phyloP scores from a whole-genome alignment of 2,113 vertebrate genomes.

The Gila orcuttii region DNA sequence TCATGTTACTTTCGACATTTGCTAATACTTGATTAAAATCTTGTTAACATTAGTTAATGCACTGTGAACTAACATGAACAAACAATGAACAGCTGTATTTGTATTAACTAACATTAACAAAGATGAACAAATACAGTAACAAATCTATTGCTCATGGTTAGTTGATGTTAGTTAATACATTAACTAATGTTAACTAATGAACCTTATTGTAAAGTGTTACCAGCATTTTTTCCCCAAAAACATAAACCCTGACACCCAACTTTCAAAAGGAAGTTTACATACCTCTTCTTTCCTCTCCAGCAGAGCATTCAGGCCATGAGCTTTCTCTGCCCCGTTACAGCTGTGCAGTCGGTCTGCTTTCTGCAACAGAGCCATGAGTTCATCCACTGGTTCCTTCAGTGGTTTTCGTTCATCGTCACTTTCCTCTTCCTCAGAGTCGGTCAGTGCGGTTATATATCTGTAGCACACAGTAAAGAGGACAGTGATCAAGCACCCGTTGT shows the following conservation, averaged over 20 bases:
- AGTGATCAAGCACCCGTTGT: no score
- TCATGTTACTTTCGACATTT: no score
- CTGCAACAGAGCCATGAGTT: conserved; percentile 77
- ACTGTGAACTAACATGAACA: no score
- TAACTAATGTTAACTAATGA: no score
- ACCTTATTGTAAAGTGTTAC: no score
- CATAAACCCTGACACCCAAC: background rate
- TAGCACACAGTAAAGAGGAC: conserved; percentile 51
- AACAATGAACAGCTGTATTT: no score
- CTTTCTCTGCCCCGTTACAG: conserved; percentile 79
- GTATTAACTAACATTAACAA: no score
- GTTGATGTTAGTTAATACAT: no score
- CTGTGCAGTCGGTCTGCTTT: conserved; percentile 79
- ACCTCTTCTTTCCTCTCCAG: conserved; percentile 85
- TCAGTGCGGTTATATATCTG: conserved; percentile 94
- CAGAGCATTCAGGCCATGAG: conserved; percentile 79
- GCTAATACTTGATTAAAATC: no score
- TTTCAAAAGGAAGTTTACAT: background rate
- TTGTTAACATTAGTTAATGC: no score
- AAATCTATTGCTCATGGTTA: no score
- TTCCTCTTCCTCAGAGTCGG: conserved; percentile 87
- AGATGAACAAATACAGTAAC: no score
- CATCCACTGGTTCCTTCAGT: conserved; percentile 58
- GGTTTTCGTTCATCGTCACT: conserved; percentile 63
- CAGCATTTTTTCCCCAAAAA: background rate